Base-by-base conservation (phyloP, 2,888 invertebrate species). In the Nyleta sp. region DNA sequence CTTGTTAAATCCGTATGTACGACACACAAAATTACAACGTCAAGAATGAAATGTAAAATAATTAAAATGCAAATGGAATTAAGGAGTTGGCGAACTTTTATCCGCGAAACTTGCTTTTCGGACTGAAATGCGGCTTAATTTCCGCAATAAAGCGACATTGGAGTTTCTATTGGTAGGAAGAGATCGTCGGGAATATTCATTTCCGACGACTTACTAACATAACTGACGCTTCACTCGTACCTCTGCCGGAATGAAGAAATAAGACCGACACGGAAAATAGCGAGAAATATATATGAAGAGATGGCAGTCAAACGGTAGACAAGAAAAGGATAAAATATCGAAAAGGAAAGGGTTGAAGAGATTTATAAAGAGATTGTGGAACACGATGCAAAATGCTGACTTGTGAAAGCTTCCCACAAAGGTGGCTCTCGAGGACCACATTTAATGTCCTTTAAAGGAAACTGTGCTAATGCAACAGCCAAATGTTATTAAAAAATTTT, bases 351-450 rank as follows among this genome's bases (percentile, higher is more conserved):
- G 46, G 53, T 52, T 68, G 35, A 38, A 50, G 24, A 28, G 40
- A 70, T 48, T 11, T 57, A 67, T 53, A 46, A 59, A 65, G 52
- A 62, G 44, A 50, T 46, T 68, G 50, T 28, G 62, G 55, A 68
- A 50, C 40, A 38, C 44, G 50, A 81, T 77, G 77, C 52, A 78
- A 75, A 78, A 83, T 81, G 81, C 81, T 82, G 81, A 82, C 73
- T 82, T 48, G 50, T 73, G 65, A 57, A 60, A 78, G 76, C 67
- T 57, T 70, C 74, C 74, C 67, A 78, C 42, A 40, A 64, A 60
- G 77, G 42, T 68, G 52, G 64, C 67, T 75, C 72, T 78, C 60
- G 57, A 78, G 50, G 57, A 62, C 64, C 53, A 67, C 67, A 80
- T 75, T 81, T 53, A 70, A 60, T 67, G 68, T 71, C 79, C 78